phyloP scores from a whole-genome alignment of 2,888 invertebrate species.

The Habrosyne pyritoides region DNA sequence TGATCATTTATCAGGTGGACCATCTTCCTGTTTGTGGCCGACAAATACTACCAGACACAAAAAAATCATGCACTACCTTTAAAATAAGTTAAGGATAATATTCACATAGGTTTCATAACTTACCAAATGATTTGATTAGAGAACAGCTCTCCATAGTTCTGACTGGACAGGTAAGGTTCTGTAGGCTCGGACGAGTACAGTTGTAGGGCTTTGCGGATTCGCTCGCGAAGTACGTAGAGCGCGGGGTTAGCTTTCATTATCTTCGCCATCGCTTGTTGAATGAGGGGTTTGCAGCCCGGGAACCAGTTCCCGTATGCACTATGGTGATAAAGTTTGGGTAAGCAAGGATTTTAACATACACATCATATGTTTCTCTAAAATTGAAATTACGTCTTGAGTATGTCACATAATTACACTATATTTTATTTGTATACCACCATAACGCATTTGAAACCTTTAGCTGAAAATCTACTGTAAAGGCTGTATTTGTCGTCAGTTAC shows the following conservation, averaged over 20 bases:
- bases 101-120: constrained; percentile 29
- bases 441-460: too few species aligned
- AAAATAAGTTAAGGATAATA: background rate
- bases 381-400: too few species aligned
- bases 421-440: too few species aligned
- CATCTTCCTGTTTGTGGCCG: too few species aligned
- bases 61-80: too few species aligned
- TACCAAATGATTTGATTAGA: constrained; percentile 99
- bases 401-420: too few species aligned
- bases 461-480: too few species aligned
- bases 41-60: too few species aligned
- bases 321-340: constrained; percentile 9
- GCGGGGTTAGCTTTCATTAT: constrained; percentile 99
- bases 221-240: constrained; percentile 97
- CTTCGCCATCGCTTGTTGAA: constrained; percentile 99
- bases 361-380: too few species aligned
- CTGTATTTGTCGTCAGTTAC: too few species aligned
- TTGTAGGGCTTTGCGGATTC: constrained; percentile 99
- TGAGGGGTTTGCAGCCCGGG: constrained; percentile 98
- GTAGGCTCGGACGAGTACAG: constrained; percentile 99
- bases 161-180: constrained; percentile 99
- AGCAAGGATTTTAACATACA: too few species aligned
- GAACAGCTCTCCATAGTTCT: constrained; percentile 99
- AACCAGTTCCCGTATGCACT: constrained; percentile 99
- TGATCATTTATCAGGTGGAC: too few species aligned